These are phyloP conservation scores for Cephus rjabovi DNA, from an alignment of 2,888 invertebrate species.

Conservation along the genomic window DNA sequence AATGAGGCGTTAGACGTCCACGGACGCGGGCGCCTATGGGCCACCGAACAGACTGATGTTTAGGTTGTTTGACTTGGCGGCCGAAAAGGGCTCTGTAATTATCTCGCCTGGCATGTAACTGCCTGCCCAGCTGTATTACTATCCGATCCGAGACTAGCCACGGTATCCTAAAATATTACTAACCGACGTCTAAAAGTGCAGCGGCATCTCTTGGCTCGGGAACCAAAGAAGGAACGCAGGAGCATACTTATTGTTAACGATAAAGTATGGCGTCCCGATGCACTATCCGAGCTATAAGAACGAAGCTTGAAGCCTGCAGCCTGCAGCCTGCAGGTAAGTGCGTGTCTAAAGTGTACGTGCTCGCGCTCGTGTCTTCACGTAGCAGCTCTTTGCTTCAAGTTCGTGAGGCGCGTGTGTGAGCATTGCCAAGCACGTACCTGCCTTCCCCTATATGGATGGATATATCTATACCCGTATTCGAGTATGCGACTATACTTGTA, in stretches of 20 bases:
- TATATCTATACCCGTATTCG: no score
- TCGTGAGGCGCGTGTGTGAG: no score
- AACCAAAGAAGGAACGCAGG: not conserved
- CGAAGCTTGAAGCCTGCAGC: no score
- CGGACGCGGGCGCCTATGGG: conserved; percentile 44
- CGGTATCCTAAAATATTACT: conserved; percentile 9
- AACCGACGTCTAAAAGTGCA: not conserved
- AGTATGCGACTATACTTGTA: no score
- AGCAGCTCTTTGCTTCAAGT: no score
- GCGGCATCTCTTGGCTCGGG: no score
- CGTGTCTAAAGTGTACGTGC: not conserved
- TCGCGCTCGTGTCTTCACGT: not conserved
- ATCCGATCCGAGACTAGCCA: conserved; percentile 35
- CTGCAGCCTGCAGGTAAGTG: no score
- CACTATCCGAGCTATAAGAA: not conserved
- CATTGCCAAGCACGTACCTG: no score
- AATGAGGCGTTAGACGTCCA: conserved; percentile 26
- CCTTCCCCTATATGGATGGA: no score
- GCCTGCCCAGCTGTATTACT: conserved; percentile 59
- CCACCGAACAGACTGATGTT: conserved; percentile 50
- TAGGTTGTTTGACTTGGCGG: conserved; percentile 66
- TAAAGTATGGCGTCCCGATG: conserved; percentile 5
- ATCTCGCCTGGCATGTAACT: conserved; percentile 65
- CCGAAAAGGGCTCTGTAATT: conserved; percentile 63
- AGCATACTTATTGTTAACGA: not conserved